Conservation (phyloP, 2,888 invertebrate genomes). For the Cancer borealis region DNA sequence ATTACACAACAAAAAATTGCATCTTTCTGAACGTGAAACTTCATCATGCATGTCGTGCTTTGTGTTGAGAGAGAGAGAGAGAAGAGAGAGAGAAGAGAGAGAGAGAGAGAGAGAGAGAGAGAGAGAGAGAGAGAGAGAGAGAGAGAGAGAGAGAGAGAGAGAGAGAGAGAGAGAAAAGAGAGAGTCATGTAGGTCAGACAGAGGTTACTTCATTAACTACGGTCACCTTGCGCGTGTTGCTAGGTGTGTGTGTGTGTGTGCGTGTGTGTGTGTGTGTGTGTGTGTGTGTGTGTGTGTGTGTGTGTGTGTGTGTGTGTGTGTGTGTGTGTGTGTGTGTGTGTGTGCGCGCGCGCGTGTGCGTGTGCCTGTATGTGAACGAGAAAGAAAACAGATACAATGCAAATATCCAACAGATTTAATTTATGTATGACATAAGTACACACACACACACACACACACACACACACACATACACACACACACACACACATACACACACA, state of each 20-base stretch:
- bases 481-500: neutral
- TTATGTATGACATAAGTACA: too few species aligned
- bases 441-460: neutral
- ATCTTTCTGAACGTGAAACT: neutral
- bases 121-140: neutral
- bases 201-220: slow-evolving; percentile 28
- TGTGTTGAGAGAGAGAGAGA: neutral
- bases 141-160: slow-evolving; percentile 16
- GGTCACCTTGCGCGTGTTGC: slow-evolving; percentile 24
- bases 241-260: neutral
- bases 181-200: slow-evolving; percentile 12
- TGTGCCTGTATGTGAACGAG: too few species aligned
- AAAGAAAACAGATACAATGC: neutral
- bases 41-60: neutral
- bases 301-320: neutral
- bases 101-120: slow-evolving; percentile 27
- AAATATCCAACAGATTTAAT: too few species aligned
- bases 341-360: too few species aligned
- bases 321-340: too few species aligned
- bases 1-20: neutral
- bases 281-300: slow-evolving; percentile 17
- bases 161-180: neutral
- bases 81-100: slow-evolving; percentile 17
- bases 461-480: neutral
- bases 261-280: slow-evolving; percentile 13